Base-by-base conservation (phyloP, 2,797 vertebrate species). In the Semaprochilodus insignis region DNA sequence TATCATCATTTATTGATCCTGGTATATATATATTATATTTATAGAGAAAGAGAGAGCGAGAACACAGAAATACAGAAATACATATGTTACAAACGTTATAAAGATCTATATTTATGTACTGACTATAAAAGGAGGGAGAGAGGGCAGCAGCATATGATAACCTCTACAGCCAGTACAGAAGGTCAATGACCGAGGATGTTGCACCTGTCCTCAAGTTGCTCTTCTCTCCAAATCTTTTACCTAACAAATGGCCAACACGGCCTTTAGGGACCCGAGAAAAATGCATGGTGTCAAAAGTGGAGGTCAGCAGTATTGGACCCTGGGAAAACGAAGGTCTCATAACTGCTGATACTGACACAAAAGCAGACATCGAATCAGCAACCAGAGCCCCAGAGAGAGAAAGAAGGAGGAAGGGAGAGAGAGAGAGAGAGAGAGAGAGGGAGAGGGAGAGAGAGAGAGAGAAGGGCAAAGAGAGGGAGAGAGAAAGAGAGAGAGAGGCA, bases 221-320 rank as follows among this genome's bases (percentile, higher is more conserved):
- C 7, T 59, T 59, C 54, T 74, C 54, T 57, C 31, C 54, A 21
- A 16, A 48, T 27, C 44, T 73, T 55, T 36, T 17, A 52, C 51
- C n/a, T 55, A 77, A 74, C 67, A 54, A 63, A 62, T 27, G 57
- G 8, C n/a, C 63, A 82, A 54, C n/a, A 15, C 73, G 31, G 13
- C 74, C 66, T 21, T 21, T 34, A 71, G 74, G 74, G 81, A 82
- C 8, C 2, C 1, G 1, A 23, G 11, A 70, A 36, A 57, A 67
- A 57, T 31, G 54, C 16, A 36, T 7, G 8, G 52, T 52, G 52
- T 55, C 71, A 60, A 31, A 81, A 77, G 11, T 4, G 13, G 51
- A 84, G 78, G 65, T 80, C 72, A 84, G 63, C 73, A 31, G 25
- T 63, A 54, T 23, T 5, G n/a, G 31, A 44, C 74, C n/a, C 19